Base-by-base conservation (phyloP, 2,797 vertebrate species). In the Gadopsis bispinosus region DNA sequence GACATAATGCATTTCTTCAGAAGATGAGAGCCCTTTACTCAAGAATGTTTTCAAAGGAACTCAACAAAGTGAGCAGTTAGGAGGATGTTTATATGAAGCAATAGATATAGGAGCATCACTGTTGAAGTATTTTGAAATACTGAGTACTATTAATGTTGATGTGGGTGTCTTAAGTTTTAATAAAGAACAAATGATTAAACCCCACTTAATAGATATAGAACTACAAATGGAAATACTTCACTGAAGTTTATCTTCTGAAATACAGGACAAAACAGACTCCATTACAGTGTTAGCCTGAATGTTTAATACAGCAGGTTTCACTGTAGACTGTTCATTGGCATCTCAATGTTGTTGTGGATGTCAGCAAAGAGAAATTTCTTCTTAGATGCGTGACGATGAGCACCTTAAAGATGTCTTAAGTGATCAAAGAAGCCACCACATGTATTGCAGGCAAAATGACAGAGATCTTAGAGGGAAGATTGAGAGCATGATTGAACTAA, bases 21-120 rank as follows among this genome's bases (percentile, higher is more conserved):
- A 51, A 29, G 37, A 48, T 19, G 10, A 56, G 3, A 10, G 14
- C 3, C 3, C 0, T 53, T 61, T 19, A 63, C n/a, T 69, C 61
- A 70, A 66, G 69, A 83, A 59, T 54, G 12, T 16, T 68, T 17
- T 0, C 4, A 60, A 61, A 54, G 14, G 10, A 29, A 19, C 29
- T 51, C 19, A 37, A 48, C 26, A 76, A 37, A 47, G 1, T 7
- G n/a, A 72, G 54, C 2, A 53, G 3, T 1, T 12, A 7, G 51
- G 26, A 26, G 26, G 26, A 26, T 14, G 3, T 45, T 61, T 26
- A 8, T 55, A 14, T 31, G 3, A 56, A 58, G 19, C 26, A 20
- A 45, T 33, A 55, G 33, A 54, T 48, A 45, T 8, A n/a, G 10
- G 0, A 56, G 20, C 22, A 29, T 10, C 3, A 11, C 19, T 20